phyloP scores from a whole-genome alignment of 2,797 vertebrate species.

The Naso thynnoides region DNA sequence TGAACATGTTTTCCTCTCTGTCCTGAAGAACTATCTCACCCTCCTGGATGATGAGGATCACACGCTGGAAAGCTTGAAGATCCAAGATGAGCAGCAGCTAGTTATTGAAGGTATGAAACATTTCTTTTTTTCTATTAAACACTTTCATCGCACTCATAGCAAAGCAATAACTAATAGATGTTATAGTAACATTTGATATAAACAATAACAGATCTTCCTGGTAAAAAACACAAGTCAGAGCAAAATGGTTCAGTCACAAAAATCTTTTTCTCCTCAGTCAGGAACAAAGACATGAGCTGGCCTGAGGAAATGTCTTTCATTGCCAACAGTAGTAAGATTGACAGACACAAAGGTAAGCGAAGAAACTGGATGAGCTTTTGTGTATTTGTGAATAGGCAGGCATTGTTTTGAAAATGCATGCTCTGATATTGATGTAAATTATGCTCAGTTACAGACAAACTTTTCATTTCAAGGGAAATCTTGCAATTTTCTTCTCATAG shows the following conservation, averaged over 20 bases:
- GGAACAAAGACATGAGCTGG: constrained; percentile 99
- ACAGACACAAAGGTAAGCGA: constrained; percentile 94
- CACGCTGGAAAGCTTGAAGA: constrained; percentile 95
- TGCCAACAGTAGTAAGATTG: constrained; percentile 99
- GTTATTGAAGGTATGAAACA: constrained; percentile 93
- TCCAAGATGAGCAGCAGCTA: constrained; percentile 96
- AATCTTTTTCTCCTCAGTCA: constrained; percentile 85
- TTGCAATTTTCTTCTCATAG: not conserved
- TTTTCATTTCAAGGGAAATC: not conserved
- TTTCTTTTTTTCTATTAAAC: not conserved
- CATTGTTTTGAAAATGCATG: not conserved
- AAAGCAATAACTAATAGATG: not conserved
- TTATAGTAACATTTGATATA: not conserved
- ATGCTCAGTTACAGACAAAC: not conserved
- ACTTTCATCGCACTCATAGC: not conserved
- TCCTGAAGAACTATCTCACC: constrained; percentile 93
- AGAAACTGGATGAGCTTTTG: not conserved
- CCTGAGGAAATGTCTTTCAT: constrained; percentile 99
- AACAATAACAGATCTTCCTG: not conserved
- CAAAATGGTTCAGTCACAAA: not conserved
- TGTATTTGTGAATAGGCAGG: not conserved
- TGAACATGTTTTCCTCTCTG: not conserved
- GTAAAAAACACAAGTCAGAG: not conserved
- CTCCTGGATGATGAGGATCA: constrained; percentile 98
- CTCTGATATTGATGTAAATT: not conserved